Evolutionary conservation across 1,140 invertebrate genomes (phyloP).

Genomic region (Asbolus verrucosus): DNA sequence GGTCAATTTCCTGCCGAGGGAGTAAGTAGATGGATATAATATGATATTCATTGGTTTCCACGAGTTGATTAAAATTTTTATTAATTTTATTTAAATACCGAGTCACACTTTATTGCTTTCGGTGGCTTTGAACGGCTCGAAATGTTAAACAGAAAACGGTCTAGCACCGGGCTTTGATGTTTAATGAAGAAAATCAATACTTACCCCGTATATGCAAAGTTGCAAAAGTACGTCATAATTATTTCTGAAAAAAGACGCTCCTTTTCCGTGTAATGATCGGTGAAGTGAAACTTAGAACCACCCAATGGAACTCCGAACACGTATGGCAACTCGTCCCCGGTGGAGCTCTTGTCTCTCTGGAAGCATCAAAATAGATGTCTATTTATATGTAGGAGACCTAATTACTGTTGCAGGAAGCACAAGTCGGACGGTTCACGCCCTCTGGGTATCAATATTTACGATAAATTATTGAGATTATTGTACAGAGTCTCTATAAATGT

Average conservation of each 20-base stretch:
- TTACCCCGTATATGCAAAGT: conserved; percentile 90
- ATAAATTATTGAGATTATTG: no score
- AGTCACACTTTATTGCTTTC: not conserved
- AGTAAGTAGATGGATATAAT: no score
- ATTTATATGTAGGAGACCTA: conserved; percentile 28
- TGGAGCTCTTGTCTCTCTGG: conserved; percentile 58
- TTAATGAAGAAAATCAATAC: conserved; percentile 50
- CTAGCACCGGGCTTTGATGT: not conserved
- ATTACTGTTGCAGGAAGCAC: conserved; percentile 16
- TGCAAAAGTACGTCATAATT: conserved; percentile 89
- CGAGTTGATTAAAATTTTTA: not conserved
- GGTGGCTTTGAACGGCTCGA: no score
- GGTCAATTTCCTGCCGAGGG: conserved; percentile 12
- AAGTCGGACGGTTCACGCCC: no score
- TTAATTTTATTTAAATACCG: not conserved
- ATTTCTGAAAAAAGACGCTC: conserved; percentile 85
- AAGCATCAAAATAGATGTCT: conserved; percentile 39
- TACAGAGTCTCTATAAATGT: no score
- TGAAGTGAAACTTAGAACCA: conserved; percentile 79
- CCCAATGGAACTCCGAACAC: conserved; percentile 90
- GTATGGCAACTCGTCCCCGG: conserved; percentile 91
- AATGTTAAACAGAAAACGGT: no score
- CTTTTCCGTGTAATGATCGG: conserved; percentile 76
- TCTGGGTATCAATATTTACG: no score
- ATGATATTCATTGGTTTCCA: no score